Conservation (phyloP, 2,888 invertebrate genomes). For the Stenodema calcarata region DNA sequence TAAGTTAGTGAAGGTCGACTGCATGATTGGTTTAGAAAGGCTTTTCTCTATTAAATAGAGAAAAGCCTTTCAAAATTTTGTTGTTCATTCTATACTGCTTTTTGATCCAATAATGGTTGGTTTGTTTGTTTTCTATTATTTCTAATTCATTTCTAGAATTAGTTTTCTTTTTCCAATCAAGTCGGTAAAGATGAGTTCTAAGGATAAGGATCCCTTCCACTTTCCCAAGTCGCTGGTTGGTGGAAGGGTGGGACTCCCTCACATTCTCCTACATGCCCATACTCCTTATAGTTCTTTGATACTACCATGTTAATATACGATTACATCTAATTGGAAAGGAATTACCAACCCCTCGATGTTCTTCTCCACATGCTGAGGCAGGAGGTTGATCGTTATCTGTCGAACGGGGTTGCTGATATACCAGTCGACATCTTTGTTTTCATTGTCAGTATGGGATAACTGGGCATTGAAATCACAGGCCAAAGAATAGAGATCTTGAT, state of each 20-base stretch:
- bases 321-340: background rate
- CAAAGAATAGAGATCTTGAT: background rate
- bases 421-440: background rate
- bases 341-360: background rate
- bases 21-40: background rate
- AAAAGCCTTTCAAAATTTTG: background rate
- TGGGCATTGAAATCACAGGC: background rate
- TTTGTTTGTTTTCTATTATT: too few species aligned
- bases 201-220: too few species aligned
- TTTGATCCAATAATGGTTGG: too few species aligned
- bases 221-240: too few species aligned
- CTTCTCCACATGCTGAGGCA: background rate
- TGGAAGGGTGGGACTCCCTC: too few species aligned
- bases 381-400: background rate
- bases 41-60: background rate
- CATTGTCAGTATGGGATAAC: background rate
- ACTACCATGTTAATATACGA: too few species aligned
- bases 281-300: too few species aligned
- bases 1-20: background rate
- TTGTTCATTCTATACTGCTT: too few species aligned
- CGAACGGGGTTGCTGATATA: background rate
- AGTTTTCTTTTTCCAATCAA: too few species aligned
- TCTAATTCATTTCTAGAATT: too few species aligned
- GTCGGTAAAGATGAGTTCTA: too few species aligned
- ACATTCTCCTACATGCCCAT: too few species aligned